Base-by-base conservation (phyloP, 2,113 vertebrate species). In the Struthio camelus region DNA sequence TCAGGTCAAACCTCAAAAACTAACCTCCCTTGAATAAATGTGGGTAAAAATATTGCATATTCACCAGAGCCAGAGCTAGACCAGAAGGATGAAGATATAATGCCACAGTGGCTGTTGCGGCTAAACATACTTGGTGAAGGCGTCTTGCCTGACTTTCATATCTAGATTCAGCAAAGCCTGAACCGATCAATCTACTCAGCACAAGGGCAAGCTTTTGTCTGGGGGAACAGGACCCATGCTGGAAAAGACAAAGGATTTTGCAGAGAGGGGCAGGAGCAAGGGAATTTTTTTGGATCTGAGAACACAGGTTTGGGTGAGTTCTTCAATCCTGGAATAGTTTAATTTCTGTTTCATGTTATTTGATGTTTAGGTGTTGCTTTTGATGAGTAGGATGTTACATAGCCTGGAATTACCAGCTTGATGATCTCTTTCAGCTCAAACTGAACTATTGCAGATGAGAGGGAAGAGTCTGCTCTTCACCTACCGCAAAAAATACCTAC, bases 1-100 rank as follows among this genome's bases (percentile, higher is more conserved):
- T 67, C 1, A 0, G 11, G 11, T 78, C 25, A 86, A 58, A 44
- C 10, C 23, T 56, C 50, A 12, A 87, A 50, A 17, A 76, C 4
- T 12, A 64, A 24, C 17, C 2, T 72, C 13, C 44, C 28, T 48
- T 1, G 0, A 51, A 76, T 0, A 76, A 25, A n/a, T 2, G 5
- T 85, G 10, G 11, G 17, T 67, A 65, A 92, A 83, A 90, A 58
- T 8, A 53, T 0, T 24, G 0, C 0, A 1, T 42, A 23, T 61
- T 91, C 16, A 58, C 12, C 9, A 10, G 25, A 93, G 20, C 3
- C 51, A 72, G 48, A 88, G 67, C 17, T 42, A 6, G 5, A 17
- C 40, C 3, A 59, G 62, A 42, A 91, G 28, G 38, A 38, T 65
- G 62, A 77, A 85, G 48, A 36, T 16, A 51, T 6, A 17, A 48